Evolutionary conservation across 2,113 vertebrate genomes (phyloP), one percentile per base, ranked within the genome.

Genomic region (Alectura lathami): DNA sequence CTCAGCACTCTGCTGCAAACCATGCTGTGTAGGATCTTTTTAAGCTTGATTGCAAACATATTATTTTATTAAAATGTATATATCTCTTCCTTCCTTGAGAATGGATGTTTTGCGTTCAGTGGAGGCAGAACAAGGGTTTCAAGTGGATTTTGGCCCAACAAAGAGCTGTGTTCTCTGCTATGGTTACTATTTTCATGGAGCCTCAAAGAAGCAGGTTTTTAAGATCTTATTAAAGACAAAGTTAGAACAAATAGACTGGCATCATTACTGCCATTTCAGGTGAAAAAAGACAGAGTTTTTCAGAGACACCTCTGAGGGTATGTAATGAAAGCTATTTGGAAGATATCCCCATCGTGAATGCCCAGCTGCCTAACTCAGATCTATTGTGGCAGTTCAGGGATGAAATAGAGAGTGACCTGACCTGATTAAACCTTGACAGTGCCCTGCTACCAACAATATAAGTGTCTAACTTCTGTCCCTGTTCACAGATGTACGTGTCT

Each of bases 261-360:
- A 89, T 70, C 3, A 4, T 85, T 96, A 79, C 1, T 30, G 81
- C 74, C 43, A 69, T 95, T 94, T 94, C 88, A 93, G 94, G 91
- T 94, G 94, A 95, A 93, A 97, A 97, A 82, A 89, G 90, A 86
- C 82, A 93, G 91, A 34, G 42, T 50, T 89, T 96, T 95, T 97
- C 94, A 95, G 79, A 96, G 88, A 64, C 32, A 95, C 66, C 75
- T 91, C 67, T 15, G 51, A 96, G 93, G 77, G 36, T 30, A n/a
- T 53, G 63, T 96, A 96, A 97, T 92, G 93, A 97, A 97, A 96
- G 95, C 84, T 92, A 6, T 97, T 96, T 90, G 96, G 92, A 93
- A 96, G 78, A 81, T 83, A 42, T 43, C 88, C 73, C 91, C 54
- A 47, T 70, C 3, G 17, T 36, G 88, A 91, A 83, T 77, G 78